Percentiles rank a stretch among this genome's conserved stretches.
phyloP scores from a whole-genome alignment of 2,113 vertebrate genomes.

The Gambusia affinis region DNA sequence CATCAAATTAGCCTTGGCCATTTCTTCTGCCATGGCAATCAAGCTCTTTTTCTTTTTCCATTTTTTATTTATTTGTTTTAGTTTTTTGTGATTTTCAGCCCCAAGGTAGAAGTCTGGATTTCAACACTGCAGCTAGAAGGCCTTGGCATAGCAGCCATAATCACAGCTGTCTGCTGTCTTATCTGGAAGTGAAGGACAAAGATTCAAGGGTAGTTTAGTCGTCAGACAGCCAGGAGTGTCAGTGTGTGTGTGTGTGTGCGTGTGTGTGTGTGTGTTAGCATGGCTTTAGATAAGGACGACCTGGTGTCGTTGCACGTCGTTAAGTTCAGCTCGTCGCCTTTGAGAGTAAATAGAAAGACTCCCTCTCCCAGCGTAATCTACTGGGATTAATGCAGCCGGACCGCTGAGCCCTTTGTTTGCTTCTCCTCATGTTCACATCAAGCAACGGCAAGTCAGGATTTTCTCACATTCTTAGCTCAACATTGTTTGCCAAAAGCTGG shows the following conservation, averaged over 20 bases:
- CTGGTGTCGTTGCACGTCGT: background rate
- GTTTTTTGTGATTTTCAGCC: background rate
- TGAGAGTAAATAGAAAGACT: background rate
- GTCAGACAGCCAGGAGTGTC: background rate
- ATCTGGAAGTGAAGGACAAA: slow-evolving; percentile 50
- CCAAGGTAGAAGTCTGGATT: background rate
- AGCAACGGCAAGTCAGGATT: background rate
- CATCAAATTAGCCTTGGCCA: background rate
- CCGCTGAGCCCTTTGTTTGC: background rate
- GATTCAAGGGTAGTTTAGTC: slow-evolving; percentile 39
- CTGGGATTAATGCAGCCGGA: background rate
- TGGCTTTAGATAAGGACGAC: background rate
- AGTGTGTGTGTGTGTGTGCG: background rate
- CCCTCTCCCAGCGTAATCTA: background rate
- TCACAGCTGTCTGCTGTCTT: slow-evolving; percentile 25
- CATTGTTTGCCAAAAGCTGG: background rate
- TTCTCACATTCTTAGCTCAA: background rate
- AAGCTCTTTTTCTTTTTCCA: background rate
- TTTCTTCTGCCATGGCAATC: background rate
- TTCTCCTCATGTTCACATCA: background rate
- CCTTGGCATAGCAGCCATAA: slow-evolving; percentile 1
- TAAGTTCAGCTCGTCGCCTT: background rate
- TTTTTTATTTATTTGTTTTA: too few species aligned
- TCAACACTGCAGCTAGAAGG: background rate
- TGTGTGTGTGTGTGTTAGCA: background rate